These are phyloP conservation scores for Scomber colias DNA, from an alignment of 2,113 vertebrate species.

Conservation along the genomic window DNA sequence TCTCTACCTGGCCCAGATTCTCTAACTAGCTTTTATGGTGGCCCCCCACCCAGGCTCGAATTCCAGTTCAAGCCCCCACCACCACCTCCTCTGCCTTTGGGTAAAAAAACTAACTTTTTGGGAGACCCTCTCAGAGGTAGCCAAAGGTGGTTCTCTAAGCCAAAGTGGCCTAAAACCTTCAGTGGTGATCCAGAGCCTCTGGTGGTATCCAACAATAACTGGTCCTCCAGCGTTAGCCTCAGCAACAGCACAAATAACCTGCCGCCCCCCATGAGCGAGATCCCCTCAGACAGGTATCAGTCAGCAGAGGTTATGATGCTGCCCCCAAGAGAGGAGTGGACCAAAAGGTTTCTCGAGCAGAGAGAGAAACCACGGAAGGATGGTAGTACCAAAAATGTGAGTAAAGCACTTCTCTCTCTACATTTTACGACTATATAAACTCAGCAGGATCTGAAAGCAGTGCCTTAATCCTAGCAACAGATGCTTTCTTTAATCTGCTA, in stretches of 20 bases:
- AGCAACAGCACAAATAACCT: constrained; percentile 86
- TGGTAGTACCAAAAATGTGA: constrained; percentile 87
- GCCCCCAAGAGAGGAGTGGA: constrained; percentile 87
- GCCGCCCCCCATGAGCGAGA: constrained; percentile 91
- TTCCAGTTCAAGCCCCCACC: constrained; percentile 83
- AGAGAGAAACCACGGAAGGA: constrained; percentile 86
- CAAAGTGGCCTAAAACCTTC: constrained; percentile 87
- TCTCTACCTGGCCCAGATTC: constrained; percentile 78
- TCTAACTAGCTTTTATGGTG: constrained; percentile 77
- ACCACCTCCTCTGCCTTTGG: constrained; percentile 75
- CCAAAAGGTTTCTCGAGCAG: constrained; percentile 87
- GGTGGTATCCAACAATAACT: constrained; percentile 82
- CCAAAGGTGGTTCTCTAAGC: constrained; percentile 90
- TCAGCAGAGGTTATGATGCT: constrained; percentile 84
- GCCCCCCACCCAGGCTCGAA: constrained; percentile 85
- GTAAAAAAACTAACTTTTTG: constrained; percentile 77
- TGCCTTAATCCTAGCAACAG: background rate
- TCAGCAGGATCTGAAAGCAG: background rate
- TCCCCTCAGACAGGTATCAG: constrained; percentile 89
- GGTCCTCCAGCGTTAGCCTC: constrained; percentile 73
- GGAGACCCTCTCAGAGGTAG: constrained; percentile 70
- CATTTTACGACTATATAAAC: background rate
- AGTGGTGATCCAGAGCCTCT: constrained; percentile 85
- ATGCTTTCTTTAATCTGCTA: background rate
- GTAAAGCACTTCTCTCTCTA: constrained; percentile 6